A percentile compares a stretch with the other conserved stretches of the same genome.
phyloP scores from a whole-genome alignment of 2,888 invertebrate species.

The Amphipyra berbera region DNA sequence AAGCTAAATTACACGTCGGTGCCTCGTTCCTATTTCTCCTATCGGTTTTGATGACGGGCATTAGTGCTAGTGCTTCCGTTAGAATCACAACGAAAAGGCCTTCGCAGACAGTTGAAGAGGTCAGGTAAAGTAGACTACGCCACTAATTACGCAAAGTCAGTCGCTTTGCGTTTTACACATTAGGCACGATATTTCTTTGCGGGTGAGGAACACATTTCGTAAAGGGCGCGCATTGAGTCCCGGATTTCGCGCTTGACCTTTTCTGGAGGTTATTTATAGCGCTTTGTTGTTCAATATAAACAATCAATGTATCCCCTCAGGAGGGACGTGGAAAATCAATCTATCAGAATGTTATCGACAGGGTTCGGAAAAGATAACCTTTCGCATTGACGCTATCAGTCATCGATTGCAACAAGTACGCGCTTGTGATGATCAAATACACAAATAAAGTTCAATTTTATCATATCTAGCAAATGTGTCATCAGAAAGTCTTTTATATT shows the following conservation, averaged over 20 bases:
- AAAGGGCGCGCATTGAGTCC: constrained; percentile 76
- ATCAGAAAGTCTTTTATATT: not conserved
- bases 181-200: constrained; percentile 35
- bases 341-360: constrained; percentile 43
- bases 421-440: constrained; percentile 27
- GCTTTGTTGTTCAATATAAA: constrained; percentile 75
- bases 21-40: constrained; percentile 58
- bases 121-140: constrained; percentile 68
- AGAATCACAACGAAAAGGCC: constrained; percentile 81
- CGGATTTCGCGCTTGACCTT: constrained; percentile 84
- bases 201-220: constrained; percentile 57
- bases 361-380: constrained; percentile 58
- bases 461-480: too few relatives aligned
- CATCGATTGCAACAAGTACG: constrained; percentile 52
- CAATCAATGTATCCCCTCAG: constrained; percentile 74
- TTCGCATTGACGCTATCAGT: constrained; percentile 48
- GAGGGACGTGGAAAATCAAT: constrained; percentile 42
- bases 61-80: constrained; percentile 85
- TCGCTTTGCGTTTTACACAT: constrained; percentile 5
- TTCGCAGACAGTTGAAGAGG: constrained; percentile 63
- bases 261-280: constrained; percentile 82
- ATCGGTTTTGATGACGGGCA: constrained; percentile 84
- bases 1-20: constrained; percentile 56
- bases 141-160: constrained; percentile 8
- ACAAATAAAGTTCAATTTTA: not conserved